A percentile compares a stretch with the other conserved stretches of the same genome.
Evolutionary conservation across 2,797 vertebrate species (phyloP).

Genomic region (Echeneis naucrates): DNA sequence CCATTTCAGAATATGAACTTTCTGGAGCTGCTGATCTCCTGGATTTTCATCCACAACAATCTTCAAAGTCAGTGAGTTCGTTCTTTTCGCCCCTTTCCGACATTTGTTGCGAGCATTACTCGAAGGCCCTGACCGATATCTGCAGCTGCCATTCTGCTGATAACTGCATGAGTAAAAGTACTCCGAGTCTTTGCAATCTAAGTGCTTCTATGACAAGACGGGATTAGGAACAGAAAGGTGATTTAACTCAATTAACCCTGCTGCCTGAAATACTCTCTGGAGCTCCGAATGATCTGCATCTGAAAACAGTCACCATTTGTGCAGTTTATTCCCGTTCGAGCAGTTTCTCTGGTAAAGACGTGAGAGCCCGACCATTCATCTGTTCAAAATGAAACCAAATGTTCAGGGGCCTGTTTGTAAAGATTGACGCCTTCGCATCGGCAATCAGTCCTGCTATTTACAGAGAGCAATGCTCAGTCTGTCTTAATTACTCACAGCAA

Average conservation of each 20-base stretch:
- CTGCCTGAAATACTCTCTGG: neutral
- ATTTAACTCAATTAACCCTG: neutral
- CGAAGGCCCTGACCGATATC: neutral
- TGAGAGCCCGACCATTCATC: neutral
- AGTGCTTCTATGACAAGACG: too few species aligned
- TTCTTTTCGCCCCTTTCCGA: neutral
- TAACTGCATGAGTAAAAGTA: neutral
- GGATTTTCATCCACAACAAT: neutral
- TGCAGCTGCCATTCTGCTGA: neutral
- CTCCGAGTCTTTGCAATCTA: too few species aligned
- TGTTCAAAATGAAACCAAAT: neutral
- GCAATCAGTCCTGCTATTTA: too few species aligned
- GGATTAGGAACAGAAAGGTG: neutral
- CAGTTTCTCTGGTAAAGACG: too few species aligned
- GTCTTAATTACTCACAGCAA: neutral
- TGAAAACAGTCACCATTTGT: neutral
- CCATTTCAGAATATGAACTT: neutral
- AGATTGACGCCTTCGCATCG: neutral
- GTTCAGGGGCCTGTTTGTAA: neutral
- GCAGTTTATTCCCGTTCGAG: too few species aligned
- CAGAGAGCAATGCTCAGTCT: neutral
- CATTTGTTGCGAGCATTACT: neutral
- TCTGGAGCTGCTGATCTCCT: too few species aligned
- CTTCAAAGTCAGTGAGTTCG: neutral
- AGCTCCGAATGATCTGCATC: neutral